Base-by-base conservation (phyloP, 2,797 vertebrate genomes). In the Sphenodon punctatus region DNA sequence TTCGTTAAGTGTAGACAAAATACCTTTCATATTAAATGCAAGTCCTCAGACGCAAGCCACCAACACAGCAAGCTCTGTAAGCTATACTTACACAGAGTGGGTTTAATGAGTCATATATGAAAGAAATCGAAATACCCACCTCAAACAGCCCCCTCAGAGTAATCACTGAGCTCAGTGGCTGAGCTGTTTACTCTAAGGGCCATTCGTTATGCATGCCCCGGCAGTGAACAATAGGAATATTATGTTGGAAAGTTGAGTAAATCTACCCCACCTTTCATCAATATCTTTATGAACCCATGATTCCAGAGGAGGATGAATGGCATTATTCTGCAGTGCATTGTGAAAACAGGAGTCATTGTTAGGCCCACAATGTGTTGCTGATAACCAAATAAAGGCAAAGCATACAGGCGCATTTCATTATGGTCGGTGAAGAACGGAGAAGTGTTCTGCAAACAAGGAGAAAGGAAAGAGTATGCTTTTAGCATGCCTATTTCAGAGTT, bases 171-270 rank as follows among this genome's bases (percentile, higher is more conserved):
- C 71, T 83, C 71, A 70, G 70, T 66, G 66, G 49, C 75, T 80
- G 67, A 81, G 70, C 64, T 90, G 73, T 93, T 94, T 91, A 90
- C 88, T 89, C 78, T 88, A 90, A 84, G 86, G 86, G 77, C 84
- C 55, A 61, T 89, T 91, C 34, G 41, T 88, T 87, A 90, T 77
- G 82, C 80, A 49, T 78, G 67, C 79, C 68, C n/a, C 68, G 75
- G 59, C 63, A 88, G 67, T 16, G 80, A 92, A 94, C 85, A 94
- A 90, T 89, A 87, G 77, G 66, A 90, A 91, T 88, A 92, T 85
- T 93, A 91, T 94, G 83, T 66, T 85, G 86, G 84, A 89, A 89
- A 86, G 81, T 69, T 90, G 84, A 92, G 87, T 80, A 92, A 92
- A 93, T 91, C 82, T 78, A 79, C 82, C 72, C 80, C 89, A 89